phyloP scores from a whole-genome alignment of 2,888 invertebrate species.

The Tetragonula carbonaria region DNA sequence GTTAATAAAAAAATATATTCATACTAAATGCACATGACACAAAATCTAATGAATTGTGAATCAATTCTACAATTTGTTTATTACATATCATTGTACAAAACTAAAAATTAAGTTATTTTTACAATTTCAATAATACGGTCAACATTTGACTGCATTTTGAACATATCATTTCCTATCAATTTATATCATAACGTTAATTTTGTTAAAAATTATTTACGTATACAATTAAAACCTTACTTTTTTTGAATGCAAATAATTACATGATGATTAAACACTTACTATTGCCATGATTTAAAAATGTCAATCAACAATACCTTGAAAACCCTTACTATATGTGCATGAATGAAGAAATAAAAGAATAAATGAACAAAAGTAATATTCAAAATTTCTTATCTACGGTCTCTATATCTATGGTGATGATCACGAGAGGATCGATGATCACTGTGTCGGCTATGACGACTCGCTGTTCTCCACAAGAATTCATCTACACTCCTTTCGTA shows the following conservation, averaged over 20 bases:
- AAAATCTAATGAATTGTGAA: conserved; percentile 44
- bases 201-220: conserved; percentile 25
- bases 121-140: conserved; percentile 4
- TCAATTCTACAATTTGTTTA: conserved; percentile 25
- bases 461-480: conserved; percentile 92
- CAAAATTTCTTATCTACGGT: conserved; percentile 85
- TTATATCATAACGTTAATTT: conserved; percentile 13
- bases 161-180: neutral
- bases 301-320: conserved; percentile 36
- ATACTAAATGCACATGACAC: conserved; percentile 33
- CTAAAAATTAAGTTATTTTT: conserved; percentile 12
- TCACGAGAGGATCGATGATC: conserved; percentile 86
- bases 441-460: conserved; percentile 86
- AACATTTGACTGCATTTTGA: conserved; percentile 2
- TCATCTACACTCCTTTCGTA: conserved; percentile 96
- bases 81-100: conserved; percentile 6
- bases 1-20: neutral
- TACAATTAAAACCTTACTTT: conserved; percentile 15
- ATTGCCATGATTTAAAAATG: conserved; percentile 28
- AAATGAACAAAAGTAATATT: conserved; percentile 31
- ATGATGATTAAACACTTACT: conserved; percentile 24
- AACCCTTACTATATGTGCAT: conserved; percentile 52
- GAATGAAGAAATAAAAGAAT: conserved; percentile 38
- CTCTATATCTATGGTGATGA: conserved; percentile 87
- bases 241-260: conserved; percentile 15